Percentiles rank a stretch among this genome's conserved stretches.
Evolutionary conservation across 2,888 invertebrate genomes (phyloP).

Genomic region (Syritta pipiens): DNA sequence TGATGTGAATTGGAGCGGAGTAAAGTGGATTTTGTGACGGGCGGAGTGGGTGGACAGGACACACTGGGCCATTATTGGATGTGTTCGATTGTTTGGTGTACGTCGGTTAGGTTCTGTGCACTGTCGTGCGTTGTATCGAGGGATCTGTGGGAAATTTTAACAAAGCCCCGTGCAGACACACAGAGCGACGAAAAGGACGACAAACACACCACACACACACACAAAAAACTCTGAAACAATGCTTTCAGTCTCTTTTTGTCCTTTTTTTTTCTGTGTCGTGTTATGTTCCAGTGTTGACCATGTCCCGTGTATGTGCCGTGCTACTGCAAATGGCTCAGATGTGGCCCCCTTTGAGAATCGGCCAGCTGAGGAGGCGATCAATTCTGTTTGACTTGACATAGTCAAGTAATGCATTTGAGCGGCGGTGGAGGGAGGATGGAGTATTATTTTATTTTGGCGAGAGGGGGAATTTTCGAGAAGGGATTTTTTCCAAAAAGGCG

Average conservation of each 20-base stretch:
- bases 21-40: slow-evolving; percentile 55
- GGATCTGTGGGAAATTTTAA: not conserved
- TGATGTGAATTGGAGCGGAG: slow-evolving; percentile 67
- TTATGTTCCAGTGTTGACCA: slow-evolving; percentile 38
- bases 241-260: not conserved
- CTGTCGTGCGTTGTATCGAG: not conserved
- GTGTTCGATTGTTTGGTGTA: slow-evolving; percentile 65
- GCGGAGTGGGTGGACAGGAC: not conserved
- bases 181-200: slow-evolving; percentile 36
- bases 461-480: too few species aligned
- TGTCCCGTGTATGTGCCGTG: slow-evolving; percentile 17
- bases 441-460: too few species aligned
- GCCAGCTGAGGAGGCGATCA: slow-evolving; percentile 48
- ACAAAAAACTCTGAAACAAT: too few species aligned
- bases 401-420: slow-evolving; percentile 57
- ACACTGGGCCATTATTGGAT: slow-evolving; percentile 63
- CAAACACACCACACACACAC: too few species aligned
- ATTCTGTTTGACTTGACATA: slow-evolving; percentile 63
- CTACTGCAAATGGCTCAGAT: slow-evolving; percentile 44
- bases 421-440: too few species aligned
- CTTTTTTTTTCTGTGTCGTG: not conserved
- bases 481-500: too few species aligned
- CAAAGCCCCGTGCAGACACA: slow-evolving; percentile 34
- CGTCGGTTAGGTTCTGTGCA: slow-evolving; percentile 42
- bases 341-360: slow-evolving; percentile 50